Conservation (phyloP, 2,113 vertebrate genomes). For the Tachycineta bicolor region DNA sequence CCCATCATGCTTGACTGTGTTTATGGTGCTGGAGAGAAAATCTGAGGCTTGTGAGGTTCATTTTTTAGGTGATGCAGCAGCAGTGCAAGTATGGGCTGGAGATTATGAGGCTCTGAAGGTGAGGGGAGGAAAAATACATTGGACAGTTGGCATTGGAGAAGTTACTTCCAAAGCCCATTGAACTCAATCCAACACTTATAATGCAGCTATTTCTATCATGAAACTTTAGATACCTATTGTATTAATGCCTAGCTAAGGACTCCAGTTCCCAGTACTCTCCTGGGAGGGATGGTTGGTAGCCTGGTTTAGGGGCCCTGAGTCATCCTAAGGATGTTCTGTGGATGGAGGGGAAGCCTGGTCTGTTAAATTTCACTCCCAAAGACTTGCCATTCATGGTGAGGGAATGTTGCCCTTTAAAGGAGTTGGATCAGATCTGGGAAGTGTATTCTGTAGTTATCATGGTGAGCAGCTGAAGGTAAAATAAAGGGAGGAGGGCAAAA, state of each 20-base stretch:
- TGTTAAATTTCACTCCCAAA: not conserved
- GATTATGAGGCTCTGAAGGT: not conserved
- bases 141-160: not conserved
- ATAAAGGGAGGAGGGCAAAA: not conserved
- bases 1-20: not conserved
- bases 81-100: not conserved
- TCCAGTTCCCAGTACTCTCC: not conserved
- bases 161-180: not conserved
- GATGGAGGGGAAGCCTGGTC: not conserved
- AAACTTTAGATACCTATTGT: not conserved
- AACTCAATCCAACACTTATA: not conserved
- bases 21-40: not conserved
- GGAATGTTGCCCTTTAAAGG: not conserved
- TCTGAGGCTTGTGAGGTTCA: not conserved
- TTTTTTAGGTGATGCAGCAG: not conserved
- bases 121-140: fast-evolving
- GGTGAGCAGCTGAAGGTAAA: not conserved
- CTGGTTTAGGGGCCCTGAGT: not conserved
- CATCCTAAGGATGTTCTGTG: not conserved
- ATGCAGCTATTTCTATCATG: not conserved
- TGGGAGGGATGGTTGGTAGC: not conserved
- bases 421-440: not conserved
- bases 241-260: not conserved
- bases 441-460: not conserved
- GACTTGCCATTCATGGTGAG: fast-evolving